phyloP scores from a whole-genome alignment of 2,113 vertebrate species.

The Lanius ludovicianus region DNA sequence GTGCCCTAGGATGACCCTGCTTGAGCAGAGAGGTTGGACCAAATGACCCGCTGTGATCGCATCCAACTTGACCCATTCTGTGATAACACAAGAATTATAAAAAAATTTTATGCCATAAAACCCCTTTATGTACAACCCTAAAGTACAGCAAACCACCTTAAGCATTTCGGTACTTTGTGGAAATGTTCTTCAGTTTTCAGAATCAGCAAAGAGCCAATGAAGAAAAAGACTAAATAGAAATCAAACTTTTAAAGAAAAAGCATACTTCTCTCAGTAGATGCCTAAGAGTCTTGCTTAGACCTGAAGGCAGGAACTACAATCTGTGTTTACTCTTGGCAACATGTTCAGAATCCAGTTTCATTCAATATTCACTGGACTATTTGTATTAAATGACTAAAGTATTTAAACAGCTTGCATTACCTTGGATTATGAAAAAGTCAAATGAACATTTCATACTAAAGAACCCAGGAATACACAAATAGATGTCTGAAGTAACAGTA shows the following conservation, averaged over 20 bases:
- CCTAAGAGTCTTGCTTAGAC: background rate
- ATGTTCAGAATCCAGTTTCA: background rate
- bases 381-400: background rate
- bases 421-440: background rate
- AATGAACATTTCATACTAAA: background rate
- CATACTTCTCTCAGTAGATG: background rate
- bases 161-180: background rate
- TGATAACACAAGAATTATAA: background rate
- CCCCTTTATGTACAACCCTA: background rate
- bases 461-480: background rate
- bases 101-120: fast-evolving
- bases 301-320: background rate
- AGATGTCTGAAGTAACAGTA: background rate
- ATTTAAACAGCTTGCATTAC: background rate
- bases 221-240: background rate
- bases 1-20: background rate
- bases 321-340: background rate
- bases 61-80: background rate
- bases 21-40: background rate
- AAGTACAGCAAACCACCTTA: background rate
- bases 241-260: background rate
- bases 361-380: background rate
- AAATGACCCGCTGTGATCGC: background rate
- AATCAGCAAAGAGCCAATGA: background rate
- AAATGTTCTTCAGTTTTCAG: background rate